phyloP scores from a whole-genome alignment of 1,140 invertebrate species.

The Achroia grisella region DNA sequence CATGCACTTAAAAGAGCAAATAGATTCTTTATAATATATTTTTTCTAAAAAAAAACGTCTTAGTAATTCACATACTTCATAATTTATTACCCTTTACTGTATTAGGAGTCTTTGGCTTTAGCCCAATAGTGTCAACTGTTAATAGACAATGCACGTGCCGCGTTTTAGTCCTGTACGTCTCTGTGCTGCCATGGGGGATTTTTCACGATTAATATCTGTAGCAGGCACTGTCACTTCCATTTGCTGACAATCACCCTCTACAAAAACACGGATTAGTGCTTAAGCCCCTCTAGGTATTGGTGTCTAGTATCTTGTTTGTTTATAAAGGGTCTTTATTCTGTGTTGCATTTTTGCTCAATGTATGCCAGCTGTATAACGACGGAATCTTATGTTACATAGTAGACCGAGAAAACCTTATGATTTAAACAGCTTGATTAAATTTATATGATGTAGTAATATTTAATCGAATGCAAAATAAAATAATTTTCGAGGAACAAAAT shows the following conservation, averaged over 20 bases:
- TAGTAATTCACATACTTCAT: conserved; percentile 8
- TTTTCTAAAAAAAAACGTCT: too few species aligned
- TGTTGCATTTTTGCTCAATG: conserved; percentile 13
- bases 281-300: conserved; percentile 41
- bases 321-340: conserved; percentile 18
- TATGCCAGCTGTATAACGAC: too few species aligned
- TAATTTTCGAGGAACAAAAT: too few species aligned
- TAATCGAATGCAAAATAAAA: too few species aligned
- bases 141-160: conserved; percentile 62
- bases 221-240: conserved; percentile 57
- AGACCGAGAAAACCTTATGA: too few species aligned
- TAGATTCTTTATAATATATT: too few species aligned
- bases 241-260: conserved; percentile 57
- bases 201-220: conserved; percentile 63
- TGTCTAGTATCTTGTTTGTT: conserved; percentile 50
- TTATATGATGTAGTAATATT: too few species aligned
- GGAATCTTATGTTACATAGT: too few species aligned
- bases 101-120: conserved; percentile 31
- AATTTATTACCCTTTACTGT: conserved; percentile 28
- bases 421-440: too few species aligned
- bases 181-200: conserved; percentile 36
- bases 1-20: too few species aligned
- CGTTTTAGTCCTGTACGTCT: conserved; percentile 41
- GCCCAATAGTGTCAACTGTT: conserved; percentile 61
- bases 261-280: conserved; percentile 61